Conservation (phyloP, 1,140 invertebrate genomes). For the Euglossa dilemma region DNA sequence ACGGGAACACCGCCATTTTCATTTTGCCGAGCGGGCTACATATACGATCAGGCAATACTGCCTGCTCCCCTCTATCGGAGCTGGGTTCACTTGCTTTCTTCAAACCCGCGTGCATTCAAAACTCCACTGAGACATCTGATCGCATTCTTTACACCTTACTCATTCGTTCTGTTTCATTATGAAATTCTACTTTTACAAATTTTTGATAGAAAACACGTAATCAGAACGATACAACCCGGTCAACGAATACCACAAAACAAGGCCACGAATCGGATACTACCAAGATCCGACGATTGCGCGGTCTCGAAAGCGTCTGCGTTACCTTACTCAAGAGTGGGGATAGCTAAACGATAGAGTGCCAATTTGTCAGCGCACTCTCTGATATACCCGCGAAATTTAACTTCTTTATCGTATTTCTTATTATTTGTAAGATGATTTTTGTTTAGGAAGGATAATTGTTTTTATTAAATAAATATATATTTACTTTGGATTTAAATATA, state of each 20-base stretch:
- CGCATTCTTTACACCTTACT: not conserved
- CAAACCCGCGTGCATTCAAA: constrained; percentile 45
- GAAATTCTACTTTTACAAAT: constrained; percentile 23
- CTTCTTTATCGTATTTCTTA: not conserved
- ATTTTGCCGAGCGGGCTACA: constrained; percentile 66
- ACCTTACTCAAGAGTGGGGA: constrained; percentile 17
- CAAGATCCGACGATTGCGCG: constrained; percentile 44
- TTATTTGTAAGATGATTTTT: not conserved
- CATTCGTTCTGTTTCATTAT: not conserved
- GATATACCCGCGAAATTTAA: constrained; percentile 32
- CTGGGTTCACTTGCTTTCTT: constrained; percentile 16
- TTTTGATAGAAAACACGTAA: constrained; percentile 33
- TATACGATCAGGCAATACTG: constrained; percentile 40
- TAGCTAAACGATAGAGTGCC: constrained; percentile 13
- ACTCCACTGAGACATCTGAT: not conserved
- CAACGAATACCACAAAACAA: constrained; percentile 51
- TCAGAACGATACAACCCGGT: constrained; percentile 39
- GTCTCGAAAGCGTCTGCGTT: constrained; percentile 46
- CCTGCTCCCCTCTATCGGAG: constrained; percentile 32
- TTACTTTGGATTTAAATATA: constrained; percentile 21
- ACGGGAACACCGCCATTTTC: constrained; percentile 80
- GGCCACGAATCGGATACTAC: constrained; percentile 38
- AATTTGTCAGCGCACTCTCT: constrained; percentile 21
- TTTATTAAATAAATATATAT: constrained; percentile 19
- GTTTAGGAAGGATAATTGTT: not conserved